Evolutionary conservation across 2,888 invertebrate genomes (phyloP).

Genomic region (Sarcophaga rosellei): DNA sequence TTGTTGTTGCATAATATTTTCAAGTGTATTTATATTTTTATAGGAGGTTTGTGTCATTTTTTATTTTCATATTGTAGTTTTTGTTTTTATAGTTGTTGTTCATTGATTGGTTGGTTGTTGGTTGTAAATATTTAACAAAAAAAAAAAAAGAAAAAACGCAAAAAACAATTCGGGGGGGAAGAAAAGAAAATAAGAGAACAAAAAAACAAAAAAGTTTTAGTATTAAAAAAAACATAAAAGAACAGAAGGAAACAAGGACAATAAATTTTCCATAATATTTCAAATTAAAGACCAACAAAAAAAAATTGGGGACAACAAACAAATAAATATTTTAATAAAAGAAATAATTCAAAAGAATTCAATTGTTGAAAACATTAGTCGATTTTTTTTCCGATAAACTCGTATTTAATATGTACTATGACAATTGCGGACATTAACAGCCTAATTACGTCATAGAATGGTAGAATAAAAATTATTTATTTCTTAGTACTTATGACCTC

Average conservation of each 20-base stretch:
- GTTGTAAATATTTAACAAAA: slow-evolving; percentile 42
- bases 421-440: too few species aligned
- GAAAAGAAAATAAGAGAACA: slow-evolving; percentile 62
- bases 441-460: too few species aligned
- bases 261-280: too few species aligned
- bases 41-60: slow-evolving; percentile 23
- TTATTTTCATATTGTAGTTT: slow-evolving; percentile 26
- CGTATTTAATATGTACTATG: too few species aligned
- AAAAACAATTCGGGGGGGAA: slow-evolving; percentile 45
- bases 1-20: slow-evolving; percentile 11
- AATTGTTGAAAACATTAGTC: too few species aligned
- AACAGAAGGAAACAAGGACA: slow-evolving; percentile 22
- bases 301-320: background rate
- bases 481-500: too few species aligned
- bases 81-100: slow-evolving; percentile 28
- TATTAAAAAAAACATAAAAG: slow-evolving; percentile 46
- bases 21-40: background rate
- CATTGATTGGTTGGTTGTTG: background rate
- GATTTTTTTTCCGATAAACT: too few species aligned
- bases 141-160: slow-evolving; percentile 8
- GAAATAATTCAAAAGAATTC: too few species aligned
- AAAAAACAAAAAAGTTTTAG: slow-evolving; percentile 63
- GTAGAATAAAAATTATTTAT: too few species aligned
- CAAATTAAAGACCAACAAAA: slow-evolving; percentile 1
- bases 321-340: background rate